A percentile compares a stretch with the other conserved stretches of the same genome.
Conservation (phyloP, 2,888 invertebrate species). For the Oligia latruncula region DNA sequence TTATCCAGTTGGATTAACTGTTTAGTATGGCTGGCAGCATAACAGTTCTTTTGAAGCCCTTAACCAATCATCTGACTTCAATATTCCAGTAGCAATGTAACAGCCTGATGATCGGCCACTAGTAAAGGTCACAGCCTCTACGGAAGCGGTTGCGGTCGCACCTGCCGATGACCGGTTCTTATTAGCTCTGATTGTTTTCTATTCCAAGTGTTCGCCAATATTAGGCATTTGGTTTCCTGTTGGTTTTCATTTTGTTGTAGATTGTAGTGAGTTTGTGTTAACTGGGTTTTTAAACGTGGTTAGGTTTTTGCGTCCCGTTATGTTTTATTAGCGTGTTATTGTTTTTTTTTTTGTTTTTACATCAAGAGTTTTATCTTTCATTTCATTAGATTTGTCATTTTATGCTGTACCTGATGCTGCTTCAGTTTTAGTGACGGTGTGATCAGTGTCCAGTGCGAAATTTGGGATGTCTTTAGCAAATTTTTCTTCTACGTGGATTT, state of each 20-base stretch:
- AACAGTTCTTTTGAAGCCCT: not conserved
- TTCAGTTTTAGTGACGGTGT: not conserved
- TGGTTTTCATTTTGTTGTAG: conserved; percentile 25
- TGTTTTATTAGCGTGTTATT: not conserved
- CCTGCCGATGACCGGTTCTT: conserved; percentile 57
- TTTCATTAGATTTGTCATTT: not conserved
- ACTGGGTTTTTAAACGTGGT: not conserved
- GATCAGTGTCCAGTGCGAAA: not conserved
- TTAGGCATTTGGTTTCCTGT: conserved; percentile 54
- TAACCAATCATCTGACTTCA: not conserved
- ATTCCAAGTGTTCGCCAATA: conserved; percentile 57
- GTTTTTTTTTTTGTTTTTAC: not conserved
- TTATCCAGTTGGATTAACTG: not conserved
- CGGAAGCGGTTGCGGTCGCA: conserved; percentile 71
- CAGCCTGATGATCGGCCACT: conserved; percentile 6
- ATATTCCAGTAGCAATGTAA: not conserved
- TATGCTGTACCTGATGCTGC: not conserved
- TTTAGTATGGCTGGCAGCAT: not conserved
- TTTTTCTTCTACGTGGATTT: not conserved
- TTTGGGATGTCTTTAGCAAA: not conserved
- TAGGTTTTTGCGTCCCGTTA: not conserved
- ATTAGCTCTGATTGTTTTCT: conserved; percentile 65
- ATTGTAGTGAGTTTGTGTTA: not conserved
- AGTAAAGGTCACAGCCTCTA: conserved; percentile 43
- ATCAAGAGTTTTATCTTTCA: not conserved